Percentiles rank a stretch among this genome's conserved stretches.
Evolutionary conservation across 2,888 invertebrate species (phyloP).

Genomic region (Hartigia nigra): DNA sequence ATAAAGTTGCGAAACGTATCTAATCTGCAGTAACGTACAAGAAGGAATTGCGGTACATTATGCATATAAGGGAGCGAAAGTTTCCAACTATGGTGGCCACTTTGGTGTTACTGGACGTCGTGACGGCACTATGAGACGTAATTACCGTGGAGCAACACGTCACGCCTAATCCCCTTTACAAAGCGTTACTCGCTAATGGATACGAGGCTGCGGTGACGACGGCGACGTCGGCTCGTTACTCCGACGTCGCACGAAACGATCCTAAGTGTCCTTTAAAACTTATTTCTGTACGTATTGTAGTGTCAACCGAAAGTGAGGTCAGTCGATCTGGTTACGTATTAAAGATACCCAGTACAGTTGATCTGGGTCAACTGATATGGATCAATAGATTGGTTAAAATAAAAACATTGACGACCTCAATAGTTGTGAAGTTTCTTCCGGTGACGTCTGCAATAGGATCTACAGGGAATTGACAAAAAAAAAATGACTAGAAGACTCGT

Average conservation of each 20-base stretch:
- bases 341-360: not conserved
- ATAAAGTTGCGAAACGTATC: not conserved
- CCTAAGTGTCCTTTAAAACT: not conserved
- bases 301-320: not conserved
- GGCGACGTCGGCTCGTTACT: not conserved
- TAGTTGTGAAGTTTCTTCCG: not conserved
- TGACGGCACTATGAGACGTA: constrained; percentile 27
- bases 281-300: not conserved
- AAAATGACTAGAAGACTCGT: not conserved
- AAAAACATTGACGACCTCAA: not conserved
- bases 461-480: not conserved
- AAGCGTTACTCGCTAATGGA: constrained; percentile 54
- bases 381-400: not conserved
- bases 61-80: not conserved
- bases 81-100: not conserved
- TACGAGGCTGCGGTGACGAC: constrained; percentile 23
- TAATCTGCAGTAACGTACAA: not conserved
- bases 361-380: not conserved
- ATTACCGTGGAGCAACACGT: constrained; percentile 46
- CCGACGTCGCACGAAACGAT: not conserved
- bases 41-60: not conserved
- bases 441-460: not conserved
- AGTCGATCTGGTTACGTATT: not conserved
- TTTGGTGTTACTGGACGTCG: not conserved
- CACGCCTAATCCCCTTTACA: constrained; percentile 52